phyloP scores from a whole-genome alignment of 2,888 invertebrate species.

The Atethmia centrago region DNA sequence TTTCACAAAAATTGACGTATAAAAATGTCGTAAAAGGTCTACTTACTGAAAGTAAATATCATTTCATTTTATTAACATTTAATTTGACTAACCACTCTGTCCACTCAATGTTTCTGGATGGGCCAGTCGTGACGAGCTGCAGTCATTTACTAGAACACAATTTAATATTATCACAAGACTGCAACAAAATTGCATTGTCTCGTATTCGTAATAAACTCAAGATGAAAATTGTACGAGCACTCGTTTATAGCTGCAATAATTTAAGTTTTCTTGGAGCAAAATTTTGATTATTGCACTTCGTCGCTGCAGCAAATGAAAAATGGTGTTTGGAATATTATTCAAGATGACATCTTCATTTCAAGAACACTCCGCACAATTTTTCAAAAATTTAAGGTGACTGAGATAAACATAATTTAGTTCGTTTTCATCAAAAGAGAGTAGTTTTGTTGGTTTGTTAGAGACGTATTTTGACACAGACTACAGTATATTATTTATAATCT shows the following conservation, averaged over 20 bases:
- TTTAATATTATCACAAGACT: not conserved
- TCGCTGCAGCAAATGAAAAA: slow-evolving; percentile 45
- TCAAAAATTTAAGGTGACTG: not conserved
- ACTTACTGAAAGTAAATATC: not conserved
- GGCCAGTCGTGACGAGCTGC: no score
- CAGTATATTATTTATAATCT: slow-evolving; percentile 1
- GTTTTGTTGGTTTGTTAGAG: not conserved
- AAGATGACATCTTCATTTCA: slow-evolving; percentile 34
- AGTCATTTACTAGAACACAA: no score
- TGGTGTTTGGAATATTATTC: slow-evolving; percentile 37
- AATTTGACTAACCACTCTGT: not conserved
- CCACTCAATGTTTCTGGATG: no score
- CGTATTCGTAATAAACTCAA: not conserved
- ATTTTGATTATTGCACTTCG: slow-evolving; percentile 9
- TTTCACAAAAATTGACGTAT: no score
- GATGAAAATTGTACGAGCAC: slow-evolving; percentile 9
- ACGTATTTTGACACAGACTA: not conserved
- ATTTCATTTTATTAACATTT: not conserved
- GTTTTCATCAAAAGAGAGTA: not conserved
- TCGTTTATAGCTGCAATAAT: slow-evolving; percentile 19
- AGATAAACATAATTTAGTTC: slow-evolving; percentile 16
- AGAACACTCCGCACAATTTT: slow-evolving; percentile 3
- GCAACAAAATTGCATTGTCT: not conserved
- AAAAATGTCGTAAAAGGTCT: not conserved
- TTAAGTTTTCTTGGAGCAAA: slow-evolving; percentile 8